These are phyloP conservation scores for Cyclophora punctaria DNA, from an alignment of 2,888 invertebrate species.

Conservation along the genomic window DNA sequence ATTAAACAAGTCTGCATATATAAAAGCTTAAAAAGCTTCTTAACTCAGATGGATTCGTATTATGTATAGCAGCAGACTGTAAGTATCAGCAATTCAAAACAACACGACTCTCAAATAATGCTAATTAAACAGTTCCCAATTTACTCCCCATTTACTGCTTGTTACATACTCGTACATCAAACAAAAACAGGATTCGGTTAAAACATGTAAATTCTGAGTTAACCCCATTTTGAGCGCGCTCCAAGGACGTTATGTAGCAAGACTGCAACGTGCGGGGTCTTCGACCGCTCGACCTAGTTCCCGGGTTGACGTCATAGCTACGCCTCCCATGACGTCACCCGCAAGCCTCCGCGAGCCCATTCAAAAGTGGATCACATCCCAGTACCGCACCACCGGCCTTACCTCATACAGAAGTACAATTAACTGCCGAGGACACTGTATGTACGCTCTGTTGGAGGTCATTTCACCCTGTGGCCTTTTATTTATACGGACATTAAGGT, in stretches of 20 bases:
- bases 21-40: too few species aligned
- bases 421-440: conserved; percentile 35
- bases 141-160: too few species aligned
- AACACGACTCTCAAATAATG: too few species aligned
- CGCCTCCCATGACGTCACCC: conserved; percentile 66
- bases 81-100: too few species aligned
- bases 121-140: too few species aligned
- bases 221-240: conserved; percentile 10
- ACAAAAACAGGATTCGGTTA: too few species aligned
- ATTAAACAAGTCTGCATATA: too few species aligned
- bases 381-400: conserved; percentile 33
- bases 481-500: conserved; percentile 39
- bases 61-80: too few species aligned
- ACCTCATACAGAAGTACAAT: conserved; percentile 17
- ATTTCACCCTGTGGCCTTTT: conserved; percentile 37
- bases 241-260: conserved; percentile 41
- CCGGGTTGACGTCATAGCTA: conserved; percentile 61
- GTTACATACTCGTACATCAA: too few species aligned
- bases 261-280: conserved; percentile 56
- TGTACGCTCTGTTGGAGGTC: conserved; percentile 39
- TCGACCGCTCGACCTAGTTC: conserved; percentile 65
- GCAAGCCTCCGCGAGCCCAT: conserved; percentile 60
- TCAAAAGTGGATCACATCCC: conserved; percentile 69
- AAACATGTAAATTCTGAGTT: conserved; percentile 17
- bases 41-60: too few species aligned